phyloP scores from a whole-genome alignment of 2,888 invertebrate species.

The Cosmorhoe ocellata region DNA sequence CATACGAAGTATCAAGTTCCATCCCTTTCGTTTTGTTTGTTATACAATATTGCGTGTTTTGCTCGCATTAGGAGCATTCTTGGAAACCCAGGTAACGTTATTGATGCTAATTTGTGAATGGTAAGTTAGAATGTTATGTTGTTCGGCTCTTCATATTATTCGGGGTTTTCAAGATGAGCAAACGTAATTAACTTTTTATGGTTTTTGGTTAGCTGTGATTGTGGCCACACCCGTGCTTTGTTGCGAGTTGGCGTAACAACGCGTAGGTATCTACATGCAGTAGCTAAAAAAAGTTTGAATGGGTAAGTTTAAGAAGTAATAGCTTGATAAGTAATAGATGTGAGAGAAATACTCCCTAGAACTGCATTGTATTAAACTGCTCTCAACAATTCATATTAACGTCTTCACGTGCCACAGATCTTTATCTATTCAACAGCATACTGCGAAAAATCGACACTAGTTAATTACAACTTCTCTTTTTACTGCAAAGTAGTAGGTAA shows the following conservation, averaged over 20 bases:
- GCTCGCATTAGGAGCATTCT: conserved; percentile 37
- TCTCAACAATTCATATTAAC: conserved; percentile 14
- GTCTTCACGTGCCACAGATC: conserved; percentile 23
- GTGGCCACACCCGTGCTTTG: too few relatives aligned
- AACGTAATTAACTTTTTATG: too few relatives aligned
- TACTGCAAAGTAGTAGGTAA: conserved; percentile 51
- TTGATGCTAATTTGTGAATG: conserved; percentile 37
- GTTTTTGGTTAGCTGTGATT: too few relatives aligned
- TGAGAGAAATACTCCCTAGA: conserved; percentile 6
- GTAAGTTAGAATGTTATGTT: conserved; percentile 24
- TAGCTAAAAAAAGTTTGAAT: neutral
- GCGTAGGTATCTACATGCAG: too few relatives aligned
- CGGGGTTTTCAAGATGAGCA: conserved; percentile 12
- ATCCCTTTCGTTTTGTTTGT: conserved; percentile 37
- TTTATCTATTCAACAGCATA: conserved; percentile 24
- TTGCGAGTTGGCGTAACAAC: too few relatives aligned
- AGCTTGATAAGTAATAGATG: conserved; percentile 9
- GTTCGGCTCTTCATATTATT: conserved; percentile 21
- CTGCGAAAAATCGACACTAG: conserved; percentile 25
- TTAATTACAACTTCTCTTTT: conserved; percentile 32
- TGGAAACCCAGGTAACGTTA: conserved; percentile 34
- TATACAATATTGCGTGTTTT: conserved; percentile 43
- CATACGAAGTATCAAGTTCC: conserved; percentile 32
- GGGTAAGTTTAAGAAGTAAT: conserved; percentile 1
- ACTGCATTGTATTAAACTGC: conserved; percentile 5